Base-by-base conservation (phyloP, 2,113 vertebrate genomes). In the Bubo blakistoni region DNA sequence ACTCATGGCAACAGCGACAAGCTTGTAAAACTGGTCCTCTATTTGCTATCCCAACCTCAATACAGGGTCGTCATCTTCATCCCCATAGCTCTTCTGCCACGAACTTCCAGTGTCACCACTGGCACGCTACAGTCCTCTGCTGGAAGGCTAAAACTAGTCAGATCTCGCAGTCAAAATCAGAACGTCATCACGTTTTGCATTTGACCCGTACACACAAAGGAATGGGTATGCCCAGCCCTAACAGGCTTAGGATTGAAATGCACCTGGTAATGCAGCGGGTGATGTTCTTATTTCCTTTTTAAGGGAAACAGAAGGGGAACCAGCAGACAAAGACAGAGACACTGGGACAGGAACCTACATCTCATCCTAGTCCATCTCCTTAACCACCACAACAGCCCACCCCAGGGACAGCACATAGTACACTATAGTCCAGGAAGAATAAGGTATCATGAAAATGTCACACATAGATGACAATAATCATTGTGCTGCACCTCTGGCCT, bases 231-330 rank as follows among this genome's bases (percentile, higher is more conserved):
- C 8, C 11, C n/a, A 47, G 65, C 40, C 52, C 49, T 13, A 30
- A 7, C 4, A n/a, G 13, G 34, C 5, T 55, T 6, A 34, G 11
- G 46, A 30, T 2, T 49, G 51, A 47, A 81, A 25, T 2, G 7
- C 2, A 11, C 4, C 22, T 27, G 34, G 13, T 18, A 46, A 55
- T 0, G 0, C 11, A 17, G 24, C 4, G 4, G 10, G 20, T 20
- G n/a, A 78, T 42, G 46, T 7, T 66, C 27, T 61, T 4, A 7
- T 34, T 38, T 44, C 38, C 24, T 83, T 73, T 70, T 44, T 19
- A 19, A 82, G 19, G 62, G 16, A 88, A 55, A 6, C 13, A 49
- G 21, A 57, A 59, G 18, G 7, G 16, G 59, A 93, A 47, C 7
- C 27, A 92, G 57, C 0, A 46, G 22, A 13, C 18, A 38, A 13